Base-by-base conservation (phyloP, 2,797 vertebrate genomes). In the Enteromius radiatus region DNA sequence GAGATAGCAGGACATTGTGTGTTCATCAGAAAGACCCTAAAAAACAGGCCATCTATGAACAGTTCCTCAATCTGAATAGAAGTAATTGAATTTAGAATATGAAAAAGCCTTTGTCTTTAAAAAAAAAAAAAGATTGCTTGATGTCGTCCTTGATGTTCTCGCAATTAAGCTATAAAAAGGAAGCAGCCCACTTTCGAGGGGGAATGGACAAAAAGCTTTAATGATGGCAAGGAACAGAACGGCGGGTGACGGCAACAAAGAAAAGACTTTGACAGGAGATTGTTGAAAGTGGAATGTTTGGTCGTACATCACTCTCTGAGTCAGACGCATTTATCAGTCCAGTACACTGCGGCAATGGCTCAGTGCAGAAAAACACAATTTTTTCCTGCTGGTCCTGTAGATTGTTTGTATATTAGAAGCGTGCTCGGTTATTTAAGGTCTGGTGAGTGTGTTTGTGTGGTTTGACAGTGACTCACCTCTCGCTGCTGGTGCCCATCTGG, bases 91-190 rank as follows among this genome's bases (percentile, higher is more conserved):
- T 88, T 85, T 85, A 68, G 41, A 70, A 76, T 76, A 86, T 84
- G 70, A 86, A 85, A 88, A 84, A 86, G 87, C 56, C 81, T 86
- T 88, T 88, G 87, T 88, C 33, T 59, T 43, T 75, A 59, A 79
- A 83, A 61, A n/a, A 41, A 41, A 38, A 38, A 78, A 80, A 75
- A 81, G 71, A 81, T 83, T 28, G 83, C 83, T 52, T 23, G 77
- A 81, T 83, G 80, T 47, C 26, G n/a, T 67, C 64, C 78, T 86
- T 81, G 80, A 86, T 86, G 85, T 71, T 74, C 70, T 88, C 67
- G 81, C 81, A 88, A 88, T 88, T 88, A 88, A 71, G 80, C 83
- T 86, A 85, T 85, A 86, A 84, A 87, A 88, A 85, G 82, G 83
- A 85, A 85, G 76, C 68, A 23, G 77, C 82, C 83, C 80, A 67